Evolutionary conservation across 2,113 vertebrate species (phyloP).

Genomic region (Catharus bicknelli): DNA sequence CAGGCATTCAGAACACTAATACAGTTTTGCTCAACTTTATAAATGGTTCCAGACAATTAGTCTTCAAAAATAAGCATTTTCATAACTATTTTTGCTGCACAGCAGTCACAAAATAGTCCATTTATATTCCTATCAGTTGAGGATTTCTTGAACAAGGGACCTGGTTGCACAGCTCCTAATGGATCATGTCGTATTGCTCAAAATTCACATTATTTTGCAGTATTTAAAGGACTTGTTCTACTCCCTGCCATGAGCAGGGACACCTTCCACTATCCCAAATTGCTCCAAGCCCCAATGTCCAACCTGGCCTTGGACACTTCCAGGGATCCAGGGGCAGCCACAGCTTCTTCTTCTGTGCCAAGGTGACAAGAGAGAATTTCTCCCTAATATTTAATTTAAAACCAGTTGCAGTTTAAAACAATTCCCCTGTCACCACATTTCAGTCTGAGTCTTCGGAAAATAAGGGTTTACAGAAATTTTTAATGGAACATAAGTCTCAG

Average conservation of each 20-base stretch:
- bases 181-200: neutral
- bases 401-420: neutral
- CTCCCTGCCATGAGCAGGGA: neutral
- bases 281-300: neutral
- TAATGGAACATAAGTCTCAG: neutral
- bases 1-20: slow-evolving; percentile 5
- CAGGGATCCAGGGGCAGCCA: neutral
- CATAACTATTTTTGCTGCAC: neutral
- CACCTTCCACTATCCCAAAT: fast-evolving
- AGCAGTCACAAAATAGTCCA: neutral
- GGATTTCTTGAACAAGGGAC: neutral
- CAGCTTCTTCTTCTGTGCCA: neutral
- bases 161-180: neutral
- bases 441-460: neutral
- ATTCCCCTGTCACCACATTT: neutral
- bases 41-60: slow-evolving; percentile 9
- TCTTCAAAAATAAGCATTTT: neutral
- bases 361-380: neutral
- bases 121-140: neutral
- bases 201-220: neutral
- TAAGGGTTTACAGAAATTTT: neutral
- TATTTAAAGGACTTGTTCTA: neutral
- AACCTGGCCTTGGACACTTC: fast-evolving
- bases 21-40: neutral
- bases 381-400: neutral